Conservation (phyloP, 2,888 invertebrate genomes). For the Leucophora obtusa region DNA sequence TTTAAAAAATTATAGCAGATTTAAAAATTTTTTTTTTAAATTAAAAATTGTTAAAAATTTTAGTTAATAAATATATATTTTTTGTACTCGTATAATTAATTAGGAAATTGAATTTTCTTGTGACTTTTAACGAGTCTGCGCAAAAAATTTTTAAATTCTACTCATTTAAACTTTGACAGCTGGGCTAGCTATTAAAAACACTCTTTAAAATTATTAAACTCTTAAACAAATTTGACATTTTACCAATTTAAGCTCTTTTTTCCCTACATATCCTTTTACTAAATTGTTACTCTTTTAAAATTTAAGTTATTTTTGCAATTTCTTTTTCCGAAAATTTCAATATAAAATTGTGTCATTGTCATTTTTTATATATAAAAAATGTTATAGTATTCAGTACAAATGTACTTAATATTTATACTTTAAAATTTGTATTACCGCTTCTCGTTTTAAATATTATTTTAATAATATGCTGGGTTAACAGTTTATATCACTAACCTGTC, state of each 20-base stretch:
- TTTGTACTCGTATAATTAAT: background rate
- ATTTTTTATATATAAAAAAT: slow-evolving; percentile 30
- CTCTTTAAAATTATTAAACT: background rate
- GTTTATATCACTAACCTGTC: slow-evolving; percentile 24
- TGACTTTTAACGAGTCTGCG: slow-evolving; percentile 59
- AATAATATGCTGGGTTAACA: background rate
- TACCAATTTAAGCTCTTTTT: background rate
- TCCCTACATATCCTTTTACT: background rate
- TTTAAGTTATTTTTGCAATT: slow-evolving; percentile 13
- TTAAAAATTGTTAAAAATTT: too few relatives aligned
- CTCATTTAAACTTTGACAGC: background rate
- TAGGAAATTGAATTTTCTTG: slow-evolving; percentile 61
- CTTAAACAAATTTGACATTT: background rate
- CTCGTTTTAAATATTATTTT: background rate
- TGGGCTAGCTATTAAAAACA: background rate
- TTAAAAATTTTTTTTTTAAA: too few relatives aligned
- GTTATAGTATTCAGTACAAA: background rate
- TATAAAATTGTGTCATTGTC: slow-evolving; percentile 63
- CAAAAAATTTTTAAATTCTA: background rate
- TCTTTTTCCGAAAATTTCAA: slow-evolving; percentile 20
- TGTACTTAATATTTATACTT: slow-evolving; percentile 2
- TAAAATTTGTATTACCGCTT: background rate
- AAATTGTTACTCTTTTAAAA: background rate
- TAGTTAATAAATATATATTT: too few relatives aligned
- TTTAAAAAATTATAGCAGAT: too few relatives aligned